Percentiles rank a stretch among this genome's conserved stretches.
These are phyloP conservation scores for Aspidiotus rigidus DNA, from an alignment of 2,888 invertebrate species.

Conservation along the genomic window DNA sequence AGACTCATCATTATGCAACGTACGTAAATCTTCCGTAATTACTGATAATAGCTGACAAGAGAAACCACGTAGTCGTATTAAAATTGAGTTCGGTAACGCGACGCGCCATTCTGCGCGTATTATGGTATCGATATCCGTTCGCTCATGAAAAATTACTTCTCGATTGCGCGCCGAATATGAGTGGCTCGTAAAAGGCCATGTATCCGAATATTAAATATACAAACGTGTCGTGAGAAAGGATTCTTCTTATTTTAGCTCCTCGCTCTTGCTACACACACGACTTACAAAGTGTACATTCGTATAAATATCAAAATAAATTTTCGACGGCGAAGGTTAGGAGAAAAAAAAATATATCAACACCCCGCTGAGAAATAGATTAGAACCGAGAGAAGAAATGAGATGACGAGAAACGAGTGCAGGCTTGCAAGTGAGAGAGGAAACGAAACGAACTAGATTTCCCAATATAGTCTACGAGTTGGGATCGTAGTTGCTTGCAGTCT, in stretches of 20 bases:
- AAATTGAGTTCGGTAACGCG: too few relatives aligned
- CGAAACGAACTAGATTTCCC: not conserved
- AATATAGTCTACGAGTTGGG: not conserved
- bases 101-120: too few relatives aligned
- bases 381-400: not conserved
- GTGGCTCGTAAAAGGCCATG: not conserved
- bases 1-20: too few relatives aligned
- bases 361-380: slow-evolving; percentile 14
- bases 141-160: slow-evolving; percentile 9
- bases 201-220: slow-evolving; percentile 9
- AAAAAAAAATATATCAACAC: not conserved
- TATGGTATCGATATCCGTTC: too few relatives aligned
- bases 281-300: slow-evolving; percentile 9
- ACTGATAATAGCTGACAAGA: too few relatives aligned
- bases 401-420: too few relatives aligned
- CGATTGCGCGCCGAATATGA: slow-evolving; percentile 1
- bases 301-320: slow-evolving; percentile 12
- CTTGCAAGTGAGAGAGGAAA: not conserved
- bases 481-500: not conserved
- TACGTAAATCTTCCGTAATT: too few relatives aligned
- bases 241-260: not conserved
- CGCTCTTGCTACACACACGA: not conserved
- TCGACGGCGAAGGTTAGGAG: not conserved
- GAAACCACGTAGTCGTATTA: too few relatives aligned
- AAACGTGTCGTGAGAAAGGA: not conserved